Base-by-base conservation (phyloP, 2,797 vertebrate genomes). In the Enteromius mattozi region DNA sequence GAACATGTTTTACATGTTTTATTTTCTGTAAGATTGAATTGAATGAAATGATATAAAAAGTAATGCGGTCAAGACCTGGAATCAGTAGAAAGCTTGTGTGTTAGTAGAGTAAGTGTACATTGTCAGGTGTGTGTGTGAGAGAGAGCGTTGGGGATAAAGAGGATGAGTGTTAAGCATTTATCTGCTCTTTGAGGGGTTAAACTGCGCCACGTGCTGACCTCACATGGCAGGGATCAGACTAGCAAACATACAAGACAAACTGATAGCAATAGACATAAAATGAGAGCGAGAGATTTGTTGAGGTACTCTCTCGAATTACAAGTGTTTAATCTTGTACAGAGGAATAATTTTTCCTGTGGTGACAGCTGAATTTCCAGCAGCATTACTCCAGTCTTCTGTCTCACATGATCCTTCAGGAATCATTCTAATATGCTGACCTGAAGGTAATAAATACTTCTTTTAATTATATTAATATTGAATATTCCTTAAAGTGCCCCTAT, bases 131-230 rank as follows among this genome's bases (percentile, higher is more conserved):
- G 84, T 68, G 78, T 37, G 86, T 24, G 84, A 21, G 68, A 33
- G 47, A 2, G 21, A 51, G 83, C 51, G 17, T 37, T 27, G 27
- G 66, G 30, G 83, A 61, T 80, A 72, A 78, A 83, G 61, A 68
- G 77, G 78, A 77, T 85, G 59, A 83, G 70, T 49, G 63, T 54
- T 37, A 24, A 65, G 40, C 30, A 45, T 76, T 68, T 21, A 82
- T 35, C 80, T 70, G 56, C 66, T 69, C 40, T 78, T 68, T 24
- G 14, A 59, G 6, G 68, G 42, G 83, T 84, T 86, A 83, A 88
- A 72, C 27, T 21, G 13, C 0, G 6, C 27, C 59, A 42, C 56
- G 30, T 47, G 79, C 70, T 69, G 77, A 65, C 24, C 59, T 79
- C 24, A 79, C 17, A 66, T 35, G 65, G 33, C 30, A 69, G 78